A percentile compares a stretch with the other conserved stretches of the same genome.
These are phyloP conservation scores for Heteromyza rotundicornis DNA, from an alignment of 2,888 invertebrate species.

Conservation along the genomic window DNA sequence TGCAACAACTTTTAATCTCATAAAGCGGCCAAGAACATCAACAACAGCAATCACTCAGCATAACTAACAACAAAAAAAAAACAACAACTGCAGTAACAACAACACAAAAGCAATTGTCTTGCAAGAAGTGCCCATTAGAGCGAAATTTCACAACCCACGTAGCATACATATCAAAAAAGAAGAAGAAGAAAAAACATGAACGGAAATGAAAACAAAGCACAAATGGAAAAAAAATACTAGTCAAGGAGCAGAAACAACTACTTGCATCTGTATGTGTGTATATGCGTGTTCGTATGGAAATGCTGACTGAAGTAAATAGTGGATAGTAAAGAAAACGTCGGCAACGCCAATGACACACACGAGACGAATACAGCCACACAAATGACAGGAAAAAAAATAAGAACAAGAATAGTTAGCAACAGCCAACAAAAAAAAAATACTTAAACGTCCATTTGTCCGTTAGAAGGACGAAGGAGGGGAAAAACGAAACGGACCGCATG, in stretches of 20 bases:
- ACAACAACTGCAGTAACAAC: conserved; percentile 36
- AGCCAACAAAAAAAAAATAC: no score
- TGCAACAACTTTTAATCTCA: no score
- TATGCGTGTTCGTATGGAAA: neutral
- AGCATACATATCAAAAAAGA: neutral
- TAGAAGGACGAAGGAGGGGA: no score
- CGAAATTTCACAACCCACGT: conserved; percentile 1
- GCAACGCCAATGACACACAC: conserved; percentile 15
- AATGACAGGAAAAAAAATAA: conserved; percentile 7
- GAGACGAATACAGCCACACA: conserved; percentile 20
- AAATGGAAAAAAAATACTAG: neutral
- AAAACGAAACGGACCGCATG: no score
- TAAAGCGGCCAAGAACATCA: no score
- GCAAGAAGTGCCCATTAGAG: conserved; percentile 24
- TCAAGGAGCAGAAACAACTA: neutral
- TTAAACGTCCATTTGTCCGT: no score
- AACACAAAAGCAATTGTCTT: conserved; percentile 26
- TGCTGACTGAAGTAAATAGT: neutral
- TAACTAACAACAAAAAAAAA: conserved; percentile 16
- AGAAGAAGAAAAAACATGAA: conserved; percentile 2
- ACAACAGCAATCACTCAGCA: no score
- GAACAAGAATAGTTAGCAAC: no score
- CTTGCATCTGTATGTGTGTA: neutral
- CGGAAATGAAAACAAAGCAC: neutral
- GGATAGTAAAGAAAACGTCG: conserved; percentile 1